Conservation (phyloP, 2,888 invertebrate species). For the Criorhina ranunculi region DNA sequence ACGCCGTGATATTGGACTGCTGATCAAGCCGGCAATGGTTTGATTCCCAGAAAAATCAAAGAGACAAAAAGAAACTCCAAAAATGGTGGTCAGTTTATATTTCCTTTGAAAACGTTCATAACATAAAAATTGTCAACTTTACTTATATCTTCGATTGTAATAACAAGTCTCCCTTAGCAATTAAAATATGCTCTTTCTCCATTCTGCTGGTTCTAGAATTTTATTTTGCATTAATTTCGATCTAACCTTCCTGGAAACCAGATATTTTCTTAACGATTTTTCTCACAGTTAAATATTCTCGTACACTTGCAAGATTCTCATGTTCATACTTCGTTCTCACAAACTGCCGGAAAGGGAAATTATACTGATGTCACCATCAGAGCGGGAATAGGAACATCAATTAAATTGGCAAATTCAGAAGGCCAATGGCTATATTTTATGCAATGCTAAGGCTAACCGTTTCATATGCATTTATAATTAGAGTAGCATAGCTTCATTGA, state of each 20-base stretch:
- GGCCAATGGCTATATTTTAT: constrained; percentile 20
- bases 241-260: not conserved
- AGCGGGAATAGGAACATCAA: constrained; percentile 13
- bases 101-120: too few species aligned
- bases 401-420: constrained; percentile 25
- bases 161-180: too few species aligned
- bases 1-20: too few species aligned
- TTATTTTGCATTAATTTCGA: too few species aligned
- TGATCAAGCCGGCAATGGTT: too few species aligned
- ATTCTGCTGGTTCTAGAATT: too few species aligned
- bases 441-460: constrained; percentile 12
- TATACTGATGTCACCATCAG: constrained; percentile 9
- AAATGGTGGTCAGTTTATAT: too few species aligned
- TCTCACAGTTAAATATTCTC: constrained; percentile 8
- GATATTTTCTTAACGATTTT: not conserved
- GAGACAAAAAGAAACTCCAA: too few species aligned
- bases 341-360: not conserved
- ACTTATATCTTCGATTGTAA: too few species aligned
- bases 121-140: too few species aligned
- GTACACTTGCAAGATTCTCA: constrained; percentile 28
- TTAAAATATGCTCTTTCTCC: too few species aligned
- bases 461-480: constrained; percentile 33
- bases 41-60: too few species aligned
- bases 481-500: constrained; percentile 12
- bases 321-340: not conserved